Base-by-base conservation (phyloP, 2,113 vertebrate species). In the Crotalus viridis region DNA sequence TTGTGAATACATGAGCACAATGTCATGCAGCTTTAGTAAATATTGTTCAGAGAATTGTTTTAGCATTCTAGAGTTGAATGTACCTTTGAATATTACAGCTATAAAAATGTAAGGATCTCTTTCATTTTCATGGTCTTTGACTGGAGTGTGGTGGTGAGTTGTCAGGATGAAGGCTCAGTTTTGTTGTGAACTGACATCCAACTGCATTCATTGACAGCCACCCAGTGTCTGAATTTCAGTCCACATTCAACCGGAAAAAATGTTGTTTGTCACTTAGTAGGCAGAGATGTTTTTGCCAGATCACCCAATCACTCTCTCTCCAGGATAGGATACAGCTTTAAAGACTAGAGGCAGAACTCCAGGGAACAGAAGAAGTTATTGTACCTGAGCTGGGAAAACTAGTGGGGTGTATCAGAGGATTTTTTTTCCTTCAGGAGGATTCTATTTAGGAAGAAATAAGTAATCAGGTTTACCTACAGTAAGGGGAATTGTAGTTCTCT, bases 11-110 rank as follows among this genome's bases (percentile, higher is more conserved):
- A 39, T 39, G 5, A 17, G 33, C 69, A 39, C 17, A 39, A 39
- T 21, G 17, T 92, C 94, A 96, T 96, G 96, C 96, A 96, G 96
- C 96, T 95, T 90, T 95, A 96, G 94, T 94, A 94, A 96, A 96
- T 94, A 96, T 86, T 90, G 28, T 15, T 90, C 57, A 15, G 43
- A 89, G 28, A 90, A 64, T 39, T 28, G 17, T 26, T 54, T 43
- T 39, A 26, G 10, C n/a, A 13, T 90, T 43, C 22, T 28, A 86
- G n/a, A 48, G 46, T 26, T 48, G n/a, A 81, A 89, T 89, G 88
- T 81, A 89, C 24, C 39, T 24, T 89, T 89, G 85, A 61, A 74
- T 85, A 28, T 61, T 64, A 28, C 69, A 90, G 12, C 12, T 64
- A 54, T 33, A 6, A 90, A 56, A 90, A 90, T 90, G 7, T 48